Conservation (phyloP, 2,113 vertebrate genomes). For the Lutjanus erythropterus region DNA sequence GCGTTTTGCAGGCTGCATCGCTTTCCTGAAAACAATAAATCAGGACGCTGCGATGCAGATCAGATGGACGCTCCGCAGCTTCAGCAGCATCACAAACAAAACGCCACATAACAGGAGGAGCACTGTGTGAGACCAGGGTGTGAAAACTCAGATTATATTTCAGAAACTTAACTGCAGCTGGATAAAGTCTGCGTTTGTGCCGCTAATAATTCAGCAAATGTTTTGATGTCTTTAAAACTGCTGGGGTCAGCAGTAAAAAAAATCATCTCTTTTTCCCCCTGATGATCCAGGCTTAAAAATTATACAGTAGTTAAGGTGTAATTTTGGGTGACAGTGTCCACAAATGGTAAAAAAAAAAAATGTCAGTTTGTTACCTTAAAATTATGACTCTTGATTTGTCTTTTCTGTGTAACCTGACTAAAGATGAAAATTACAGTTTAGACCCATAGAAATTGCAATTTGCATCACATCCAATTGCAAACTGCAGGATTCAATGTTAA, state of each 20-base stretch:
- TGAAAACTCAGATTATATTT: background rate
- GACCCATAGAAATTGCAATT: background rate
- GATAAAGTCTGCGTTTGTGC: background rate
- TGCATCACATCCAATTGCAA: background rate
- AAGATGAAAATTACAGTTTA: background rate
- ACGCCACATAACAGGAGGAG: background rate
- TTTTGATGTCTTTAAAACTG: background rate
- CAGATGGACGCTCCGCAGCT: constrained; percentile 18
- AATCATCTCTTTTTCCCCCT: too few species aligned
- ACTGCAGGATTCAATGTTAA: too few species aligned
- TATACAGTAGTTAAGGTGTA: background rate
- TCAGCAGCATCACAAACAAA: constrained; percentile 17
- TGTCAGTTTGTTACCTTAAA: background rate
- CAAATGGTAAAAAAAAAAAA: background rate
- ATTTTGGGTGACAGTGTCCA: background rate
- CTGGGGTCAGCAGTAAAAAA: background rate
- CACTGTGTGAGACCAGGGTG: background rate
- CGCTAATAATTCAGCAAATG: background rate
- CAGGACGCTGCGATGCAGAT: constrained; percentile 26
- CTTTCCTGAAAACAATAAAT: constrained; percentile 67
- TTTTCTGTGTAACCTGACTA: background rate
- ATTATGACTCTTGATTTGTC: background rate
- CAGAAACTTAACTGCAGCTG: background rate
- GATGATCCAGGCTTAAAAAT: too few species aligned
- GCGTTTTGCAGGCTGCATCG: constrained; percentile 44